Evolutionary conservation across 2,797 vertebrate genomes (phyloP).

Genomic region (Molossus alvarezi): DNA sequence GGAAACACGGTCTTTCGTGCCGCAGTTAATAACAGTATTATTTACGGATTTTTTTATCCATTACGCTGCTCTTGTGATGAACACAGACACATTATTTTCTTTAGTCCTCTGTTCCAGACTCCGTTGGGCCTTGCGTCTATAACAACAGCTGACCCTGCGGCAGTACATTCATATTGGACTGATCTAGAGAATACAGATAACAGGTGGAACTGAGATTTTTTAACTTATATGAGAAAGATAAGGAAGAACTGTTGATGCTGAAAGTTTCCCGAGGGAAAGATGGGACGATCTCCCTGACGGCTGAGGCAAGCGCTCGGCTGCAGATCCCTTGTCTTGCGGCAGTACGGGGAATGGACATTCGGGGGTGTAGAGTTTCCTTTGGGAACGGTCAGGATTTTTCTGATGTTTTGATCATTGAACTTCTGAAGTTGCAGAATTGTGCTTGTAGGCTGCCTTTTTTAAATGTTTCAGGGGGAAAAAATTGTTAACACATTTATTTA

Average conservation of each 20-base stretch:
- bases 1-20: neutral
- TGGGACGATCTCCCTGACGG: neutral
- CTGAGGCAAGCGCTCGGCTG: neutral
- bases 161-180: neutral
- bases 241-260: neutral
- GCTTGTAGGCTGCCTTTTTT: neutral
- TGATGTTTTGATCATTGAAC: neutral
- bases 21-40: neutral
- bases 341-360: neutral
- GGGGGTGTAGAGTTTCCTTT: neutral
- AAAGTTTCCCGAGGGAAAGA: neutral
- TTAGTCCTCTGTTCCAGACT: neutral
- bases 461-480: neutral
- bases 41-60: neutral
- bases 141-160: neutral
- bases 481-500: neutral
- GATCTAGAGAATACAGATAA: neutral
- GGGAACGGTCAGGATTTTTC: neutral
- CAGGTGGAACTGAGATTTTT: conserved; percentile 1
- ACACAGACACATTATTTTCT: neutral
- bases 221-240: neutral
- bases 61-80: neutral
- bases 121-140: neutral
- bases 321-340: neutral
- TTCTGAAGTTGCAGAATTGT: neutral